Conservation (phyloP, 2,888 invertebrate species). For the Apamea crenata region DNA sequence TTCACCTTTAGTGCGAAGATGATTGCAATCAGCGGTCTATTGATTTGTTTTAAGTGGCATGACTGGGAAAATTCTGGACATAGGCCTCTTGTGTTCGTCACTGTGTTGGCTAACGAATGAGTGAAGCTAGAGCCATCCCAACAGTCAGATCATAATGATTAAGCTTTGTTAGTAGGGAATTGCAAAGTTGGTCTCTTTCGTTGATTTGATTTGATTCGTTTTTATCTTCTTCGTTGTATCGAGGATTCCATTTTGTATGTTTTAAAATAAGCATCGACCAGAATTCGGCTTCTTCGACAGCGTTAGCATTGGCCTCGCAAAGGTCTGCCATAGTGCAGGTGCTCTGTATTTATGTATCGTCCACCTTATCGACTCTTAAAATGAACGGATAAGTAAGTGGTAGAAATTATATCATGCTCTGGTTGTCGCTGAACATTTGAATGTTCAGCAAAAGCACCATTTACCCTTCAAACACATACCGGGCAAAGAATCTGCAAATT, state of each 20-base stretch:
- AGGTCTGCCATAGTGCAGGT: neutral
- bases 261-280: too few species aligned
- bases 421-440: neutral
- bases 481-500: neutral
- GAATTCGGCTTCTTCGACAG: neutral
- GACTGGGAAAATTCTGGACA: constrained; percentile 20
- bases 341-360: neutral
- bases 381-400: neutral
- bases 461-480: neutral
- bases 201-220: too few species aligned
- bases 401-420: neutral
- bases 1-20: constrained; percentile 42
- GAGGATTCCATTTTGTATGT: neutral
- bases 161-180: neutral
- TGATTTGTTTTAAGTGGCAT: constrained; percentile 57
- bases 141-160: neutral
- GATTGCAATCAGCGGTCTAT: constrained; percentile 48
- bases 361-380: neutral
- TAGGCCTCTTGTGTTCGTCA: constrained; percentile 6
- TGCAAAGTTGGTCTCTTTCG: neutral
- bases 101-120: constrained; percentile 5
- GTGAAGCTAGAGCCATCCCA: neutral
- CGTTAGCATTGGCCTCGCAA: neutral
- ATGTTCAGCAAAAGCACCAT: neutral
- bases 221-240: neutral